Evolutionary conservation across 2,797 vertebrate genomes (phyloP).

Genomic region (Lemur catta): DNA sequence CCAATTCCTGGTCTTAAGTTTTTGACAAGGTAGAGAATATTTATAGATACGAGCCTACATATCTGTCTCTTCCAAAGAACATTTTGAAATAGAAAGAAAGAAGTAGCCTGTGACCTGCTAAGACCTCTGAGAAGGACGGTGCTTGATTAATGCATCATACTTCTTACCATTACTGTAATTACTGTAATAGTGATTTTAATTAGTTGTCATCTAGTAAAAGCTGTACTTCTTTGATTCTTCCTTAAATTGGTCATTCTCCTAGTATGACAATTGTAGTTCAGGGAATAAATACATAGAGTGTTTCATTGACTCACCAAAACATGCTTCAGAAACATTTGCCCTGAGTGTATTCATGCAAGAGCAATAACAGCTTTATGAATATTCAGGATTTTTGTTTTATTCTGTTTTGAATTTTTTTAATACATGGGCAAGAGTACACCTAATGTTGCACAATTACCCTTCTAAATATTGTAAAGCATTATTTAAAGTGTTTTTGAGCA

Average conservation of each 20-base stretch:
- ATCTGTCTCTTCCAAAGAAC: not conserved
- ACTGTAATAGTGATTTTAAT: conserved; percentile 34
- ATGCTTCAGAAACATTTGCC: not conserved
- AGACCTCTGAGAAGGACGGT: not conserved
- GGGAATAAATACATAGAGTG: not conserved
- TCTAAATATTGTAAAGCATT: not conserved
- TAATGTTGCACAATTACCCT: not conserved
- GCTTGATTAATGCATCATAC: not conserved
- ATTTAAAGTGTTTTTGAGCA: not conserved
- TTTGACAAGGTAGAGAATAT: not conserved
- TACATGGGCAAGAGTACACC: no score
- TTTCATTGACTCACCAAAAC: not conserved
- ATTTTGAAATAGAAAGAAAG: conserved; percentile 28
- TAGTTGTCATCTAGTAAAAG: conserved; percentile 38
- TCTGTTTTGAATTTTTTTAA: not conserved
- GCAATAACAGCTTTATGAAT: rapidly evolving
- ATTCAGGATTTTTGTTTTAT: not conserved
- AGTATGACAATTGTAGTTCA: not conserved
- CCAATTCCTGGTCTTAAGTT: not conserved
- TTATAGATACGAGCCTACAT: not conserved
- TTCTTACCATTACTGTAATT: conserved; percentile 6
- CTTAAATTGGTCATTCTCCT: not conserved
- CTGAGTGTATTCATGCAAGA: not conserved
- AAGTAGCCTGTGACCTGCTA: not conserved
- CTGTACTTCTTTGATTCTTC: not conserved